Conservation (phyloP, 2,113 vertebrate genomes). For the Engystomops pustulosus region DNA sequence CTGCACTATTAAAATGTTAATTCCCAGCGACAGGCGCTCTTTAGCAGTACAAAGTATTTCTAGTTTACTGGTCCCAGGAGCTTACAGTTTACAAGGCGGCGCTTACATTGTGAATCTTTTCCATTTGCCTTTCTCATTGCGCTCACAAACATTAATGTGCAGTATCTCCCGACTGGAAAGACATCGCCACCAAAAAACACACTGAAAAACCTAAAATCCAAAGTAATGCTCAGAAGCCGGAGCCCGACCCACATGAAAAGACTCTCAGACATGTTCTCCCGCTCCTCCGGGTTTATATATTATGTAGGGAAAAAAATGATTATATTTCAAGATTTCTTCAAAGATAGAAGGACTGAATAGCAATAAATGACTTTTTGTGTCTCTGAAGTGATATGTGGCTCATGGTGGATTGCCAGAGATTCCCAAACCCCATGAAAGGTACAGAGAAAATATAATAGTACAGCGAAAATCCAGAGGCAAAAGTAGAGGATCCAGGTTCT, state of each 20-base stretch:
- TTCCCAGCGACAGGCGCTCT: not conserved
- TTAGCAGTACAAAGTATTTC: not conserved
- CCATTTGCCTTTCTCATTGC: conserved; percentile 8
- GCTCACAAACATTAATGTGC: conserved; percentile 7
- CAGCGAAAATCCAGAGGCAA: not conserved
- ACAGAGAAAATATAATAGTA: not conserved
- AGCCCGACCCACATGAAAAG: conserved; percentile 30
- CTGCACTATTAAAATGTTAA: conserved; percentile 3
- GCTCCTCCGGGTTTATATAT: conserved; percentile 36
- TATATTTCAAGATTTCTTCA: conserved; percentile 40
- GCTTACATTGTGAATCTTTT: conserved; percentile 12
- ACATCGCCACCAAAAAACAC: not conserved
- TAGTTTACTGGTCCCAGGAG: conserved; percentile 32
- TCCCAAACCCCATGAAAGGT: not conserved
- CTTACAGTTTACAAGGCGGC: conserved; percentile 20
- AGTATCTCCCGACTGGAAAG: not conserved
- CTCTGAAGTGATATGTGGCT: conserved; percentile 29
- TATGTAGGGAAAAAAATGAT: conserved; percentile 19
- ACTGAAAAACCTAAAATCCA: not conserved
- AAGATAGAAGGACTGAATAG: conserved; percentile 17
- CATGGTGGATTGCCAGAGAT: not conserved
- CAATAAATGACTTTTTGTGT: conserved; percentile 31
- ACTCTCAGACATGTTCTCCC: not conserved
- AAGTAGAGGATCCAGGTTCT: not conserved
- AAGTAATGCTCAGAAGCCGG: conserved; percentile 6